Conservation (phyloP, 2,888 invertebrate species). For the Protodeltote pygarga region DNA sequence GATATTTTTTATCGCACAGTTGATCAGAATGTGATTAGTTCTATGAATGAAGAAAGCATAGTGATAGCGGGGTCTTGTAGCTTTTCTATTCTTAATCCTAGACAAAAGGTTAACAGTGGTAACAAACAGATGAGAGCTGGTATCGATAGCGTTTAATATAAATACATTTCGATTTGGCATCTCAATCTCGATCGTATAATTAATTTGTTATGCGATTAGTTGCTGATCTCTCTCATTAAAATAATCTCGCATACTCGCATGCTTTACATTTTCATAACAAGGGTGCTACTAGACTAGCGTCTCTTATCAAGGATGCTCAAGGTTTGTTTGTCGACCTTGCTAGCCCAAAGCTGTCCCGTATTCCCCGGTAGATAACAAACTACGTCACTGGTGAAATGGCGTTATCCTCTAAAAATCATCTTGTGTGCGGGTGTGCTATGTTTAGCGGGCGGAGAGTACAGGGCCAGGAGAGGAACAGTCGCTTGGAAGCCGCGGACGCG, state of each 20-base stretch:
- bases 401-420: slow-evolving; percentile 65
- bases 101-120: slow-evolving; percentile 7
- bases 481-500: slow-evolving; percentile 83
- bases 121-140: slow-evolving; percentile 5
- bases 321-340: slow-evolving; percentile 81
- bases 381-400: slow-evolving; percentile 68
- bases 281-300: slow-evolving; percentile 13
- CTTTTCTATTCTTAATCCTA: background rate
- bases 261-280: slow-evolving; percentile 5
- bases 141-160: slow-evolving; percentile 13
- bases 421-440: slow-evolving; percentile 66
- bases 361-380: slow-evolving; percentile 49
- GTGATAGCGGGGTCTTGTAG: too few species aligned
- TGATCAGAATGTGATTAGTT: too few species aligned
- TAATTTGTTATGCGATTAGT: slow-evolving; percentile 11
- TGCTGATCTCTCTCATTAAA: background rate
- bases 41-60: too few species aligned
- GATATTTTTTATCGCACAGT: too few species aligned
- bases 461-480: slow-evolving; percentile 71
- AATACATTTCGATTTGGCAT: slow-evolving; percentile 21
- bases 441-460: slow-evolving; percentile 69
- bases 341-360: slow-evolving; percentile 50
- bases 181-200: slow-evolving; percentile 10
- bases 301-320: slow-evolving; percentile 52
- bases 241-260: background rate